These are phyloP conservation scores for Volucella bombylans DNA, from an alignment of 2,888 invertebrate genomes.

Conservation along the genomic window DNA sequence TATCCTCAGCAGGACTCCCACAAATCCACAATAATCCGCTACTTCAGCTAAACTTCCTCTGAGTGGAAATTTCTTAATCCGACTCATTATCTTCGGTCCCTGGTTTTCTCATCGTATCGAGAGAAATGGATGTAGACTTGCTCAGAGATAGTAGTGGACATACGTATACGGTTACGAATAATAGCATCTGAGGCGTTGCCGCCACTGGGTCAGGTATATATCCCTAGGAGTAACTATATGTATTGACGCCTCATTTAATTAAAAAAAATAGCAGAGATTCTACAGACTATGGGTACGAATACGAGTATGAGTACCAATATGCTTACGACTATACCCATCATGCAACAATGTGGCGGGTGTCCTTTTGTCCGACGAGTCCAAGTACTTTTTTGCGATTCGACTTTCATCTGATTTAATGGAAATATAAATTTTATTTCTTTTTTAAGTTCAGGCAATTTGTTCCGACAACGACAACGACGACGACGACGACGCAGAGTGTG, in stretches of 20 bases:
- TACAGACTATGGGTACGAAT: slow-evolving; percentile 8
- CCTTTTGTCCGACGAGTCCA: neutral
- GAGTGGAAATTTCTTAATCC: slow-evolving; percentile 56
- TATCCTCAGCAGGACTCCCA: slow-evolving; percentile 24
- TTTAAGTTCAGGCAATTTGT: slow-evolving; percentile 57
- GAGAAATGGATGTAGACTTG: neutral
- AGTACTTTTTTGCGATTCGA: slow-evolving; percentile 16
- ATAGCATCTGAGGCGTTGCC: neutral
- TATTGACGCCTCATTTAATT: slow-evolving; percentile 55
- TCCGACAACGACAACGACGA: slow-evolving; percentile 3
- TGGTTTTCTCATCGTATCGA: neutral
- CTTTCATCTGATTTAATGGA: slow-evolving; percentile 57
- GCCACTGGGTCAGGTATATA: slow-evolving; percentile 57
- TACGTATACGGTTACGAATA: neutral
- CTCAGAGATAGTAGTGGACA: slow-evolving; percentile 4
- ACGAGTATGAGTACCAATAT: too few species aligned
- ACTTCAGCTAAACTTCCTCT: slow-evolving; percentile 56
- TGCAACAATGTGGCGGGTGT: slow-evolving; percentile 55
- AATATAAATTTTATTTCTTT: slow-evolving; percentile 63
- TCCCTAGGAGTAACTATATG: too few species aligned
- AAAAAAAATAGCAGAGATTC: neutral
- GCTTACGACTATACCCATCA: slow-evolving; percentile 5
- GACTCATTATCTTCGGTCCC: slow-evolving; percentile 52
- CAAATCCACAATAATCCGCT: slow-evolving; percentile 57
- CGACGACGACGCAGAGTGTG: slow-evolving; percentile 11